Conservation (phyloP, 2,888 invertebrate genomes). For the Odontomyia ornata region DNA sequence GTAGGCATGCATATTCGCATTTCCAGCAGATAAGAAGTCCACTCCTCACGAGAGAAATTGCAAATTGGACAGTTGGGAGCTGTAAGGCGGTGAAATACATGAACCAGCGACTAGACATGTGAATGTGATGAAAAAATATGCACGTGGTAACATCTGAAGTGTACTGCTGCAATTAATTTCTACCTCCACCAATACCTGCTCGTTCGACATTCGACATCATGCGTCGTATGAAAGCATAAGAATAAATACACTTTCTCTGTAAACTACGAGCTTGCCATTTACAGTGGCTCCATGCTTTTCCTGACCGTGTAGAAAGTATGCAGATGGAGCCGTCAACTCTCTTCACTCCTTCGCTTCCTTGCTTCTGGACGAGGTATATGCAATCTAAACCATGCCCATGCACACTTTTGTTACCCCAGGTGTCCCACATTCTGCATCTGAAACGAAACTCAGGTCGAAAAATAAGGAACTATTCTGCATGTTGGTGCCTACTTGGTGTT, state of each 20-base stretch:
- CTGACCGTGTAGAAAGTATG: background rate
- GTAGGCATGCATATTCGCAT: too few relatives aligned
- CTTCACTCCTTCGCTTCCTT: background rate
- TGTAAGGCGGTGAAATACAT: too few relatives aligned
- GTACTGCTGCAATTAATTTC: slow-evolving; percentile 27
- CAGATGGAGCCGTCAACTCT: background rate
- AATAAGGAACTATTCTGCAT: slow-evolving; percentile 17
- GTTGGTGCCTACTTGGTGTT: background rate
- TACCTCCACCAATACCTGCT: slow-evolving; percentile 14
- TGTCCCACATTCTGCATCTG: slow-evolving; percentile 34
- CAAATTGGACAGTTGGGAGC: too few relatives aligned
- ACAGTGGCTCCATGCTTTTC: background rate
- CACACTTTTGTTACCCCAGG: slow-evolving; percentile 5
- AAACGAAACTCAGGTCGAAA: slow-evolving; percentile 21
- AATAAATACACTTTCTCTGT: slow-evolving; percentile 11
- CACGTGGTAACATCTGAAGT: slow-evolving; percentile 7
- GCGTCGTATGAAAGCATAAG: background rate
- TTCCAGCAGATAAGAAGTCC: too few relatives aligned
- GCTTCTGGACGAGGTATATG: slow-evolving; percentile 1
- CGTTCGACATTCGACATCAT: background rate
- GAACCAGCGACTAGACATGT: too few relatives aligned
- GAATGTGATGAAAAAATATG: background rate
- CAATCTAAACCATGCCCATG: background rate
- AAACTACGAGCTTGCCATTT: background rate
- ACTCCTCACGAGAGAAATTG: too few relatives aligned